phyloP scores from a whole-genome alignment of 2,888 invertebrate genomes.

The Apodemia duryi region DNA sequence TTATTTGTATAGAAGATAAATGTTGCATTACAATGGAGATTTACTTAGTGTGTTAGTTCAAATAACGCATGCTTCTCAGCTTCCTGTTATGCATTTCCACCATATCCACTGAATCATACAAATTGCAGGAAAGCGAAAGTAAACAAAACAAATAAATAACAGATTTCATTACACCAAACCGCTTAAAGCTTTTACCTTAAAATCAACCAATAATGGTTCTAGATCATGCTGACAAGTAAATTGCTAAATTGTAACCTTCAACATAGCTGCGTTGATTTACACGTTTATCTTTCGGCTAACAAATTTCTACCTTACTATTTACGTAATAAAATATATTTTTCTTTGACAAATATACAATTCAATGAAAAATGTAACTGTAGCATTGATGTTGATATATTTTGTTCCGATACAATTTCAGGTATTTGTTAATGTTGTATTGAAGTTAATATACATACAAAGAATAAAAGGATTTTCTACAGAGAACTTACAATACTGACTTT shows the following conservation, averaged over 20 bases:
- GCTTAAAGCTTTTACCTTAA: conserved; percentile 29
- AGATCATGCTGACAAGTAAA: conserved; percentile 65
- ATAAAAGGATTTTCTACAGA: not conserved
- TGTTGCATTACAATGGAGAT: no score
- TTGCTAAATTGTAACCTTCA: conserved; percentile 63
- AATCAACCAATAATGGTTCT: conserved; percentile 47
- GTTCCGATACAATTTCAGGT: conserved; percentile 19
- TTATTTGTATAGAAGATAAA: no score
- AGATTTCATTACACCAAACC: not conserved
- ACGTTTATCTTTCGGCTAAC: conserved; percentile 23
- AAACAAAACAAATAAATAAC: not conserved
- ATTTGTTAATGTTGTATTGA: conserved; percentile 17
- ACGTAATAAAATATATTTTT: conserved; percentile 28
- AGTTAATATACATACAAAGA: conserved; percentile 9
- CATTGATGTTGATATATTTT: conserved; percentile 44
- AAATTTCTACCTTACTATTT: conserved; percentile 32
- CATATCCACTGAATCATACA: not conserved
- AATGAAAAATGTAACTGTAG: conserved; percentile 49
- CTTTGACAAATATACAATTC: conserved; percentile 26
- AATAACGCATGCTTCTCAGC: no score
- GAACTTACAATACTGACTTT: not conserved
- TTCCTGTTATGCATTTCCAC: no score
- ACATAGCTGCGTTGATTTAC: conserved; percentile 59
- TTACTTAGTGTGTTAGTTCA: no score
- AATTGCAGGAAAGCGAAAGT: not conserved